Evolutionary conservation across 30 jellyfish, hydroid and myxozoan species (phyloP), one percentile per base, ranked within the genome.

Genomic region (Clytia hemisphaerica): DNA sequence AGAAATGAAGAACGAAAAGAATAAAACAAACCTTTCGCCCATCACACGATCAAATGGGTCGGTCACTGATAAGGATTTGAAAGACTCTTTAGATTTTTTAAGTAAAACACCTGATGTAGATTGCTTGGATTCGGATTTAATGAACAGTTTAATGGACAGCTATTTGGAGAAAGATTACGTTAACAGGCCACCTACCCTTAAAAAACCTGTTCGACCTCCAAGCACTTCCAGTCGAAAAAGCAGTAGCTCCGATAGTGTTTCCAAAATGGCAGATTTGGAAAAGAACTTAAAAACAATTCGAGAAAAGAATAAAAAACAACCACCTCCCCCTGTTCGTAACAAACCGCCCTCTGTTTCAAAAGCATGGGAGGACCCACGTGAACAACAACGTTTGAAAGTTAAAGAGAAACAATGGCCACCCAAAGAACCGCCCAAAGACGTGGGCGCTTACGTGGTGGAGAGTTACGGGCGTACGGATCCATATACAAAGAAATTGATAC

Each of bases 391-490:
- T 5, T 45, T 16, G 2, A 57, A 57, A 45, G 30, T 22, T 31
- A 57, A 31, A 22, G 71, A 65, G 1, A 24, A 38, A 37, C 67
- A 65, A 65, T 65, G 78, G 78, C 78, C 78, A n/a, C 78, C 78
- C 6, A 65, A 65, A 37, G 78, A 65, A 37, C 78, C 77, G 35
- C 94, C 94, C 46, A 73, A 88, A 62, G 93, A 83, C 68, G 67
- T 80, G 48, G 93, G 92, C 34, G 90, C 91, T 0, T 88, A 79
- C 53, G 94, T 88, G 2, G 97, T 88, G 30, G 97, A 88, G 66
- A 92, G 97, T 19, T 80, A 74, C 30, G 97, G 97, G 4, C 69
- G 80, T 35, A 61, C 79, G 58, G 78, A 88, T 61, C 94, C 93
- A 22, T 79, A 75, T 75, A 63, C 93, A 19, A 54, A 61, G n/a